A percentile compares a stretch with the other conserved stretches of the same genome.
These are phyloP conservation scores for Copsychus sechellarum DNA, from an alignment of 2,113 vertebrate species.

Conservation along the genomic window DNA sequence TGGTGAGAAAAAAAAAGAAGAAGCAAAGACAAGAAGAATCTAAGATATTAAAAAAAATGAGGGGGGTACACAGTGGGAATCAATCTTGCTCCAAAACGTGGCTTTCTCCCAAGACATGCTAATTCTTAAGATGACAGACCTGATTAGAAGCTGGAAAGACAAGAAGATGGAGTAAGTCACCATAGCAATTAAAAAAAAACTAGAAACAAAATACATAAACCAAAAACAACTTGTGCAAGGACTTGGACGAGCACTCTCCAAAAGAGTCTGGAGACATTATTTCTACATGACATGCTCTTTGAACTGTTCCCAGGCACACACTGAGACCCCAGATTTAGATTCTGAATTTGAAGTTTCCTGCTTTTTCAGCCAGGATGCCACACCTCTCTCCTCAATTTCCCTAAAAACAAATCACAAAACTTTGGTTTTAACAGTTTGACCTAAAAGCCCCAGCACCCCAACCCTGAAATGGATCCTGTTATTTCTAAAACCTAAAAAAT, in stretches of 20 bases:
- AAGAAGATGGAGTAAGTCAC: not conserved
- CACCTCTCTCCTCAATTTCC: not conserved
- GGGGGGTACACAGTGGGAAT: fast-evolving
- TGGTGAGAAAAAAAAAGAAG: not conserved
- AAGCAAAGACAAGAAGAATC: not conserved
- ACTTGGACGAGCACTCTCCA: not conserved
- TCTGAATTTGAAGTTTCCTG: not conserved
- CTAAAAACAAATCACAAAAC: not conserved
- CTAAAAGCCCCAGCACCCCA: not conserved
- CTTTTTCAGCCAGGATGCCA: not conserved
- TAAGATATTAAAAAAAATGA: not conserved
- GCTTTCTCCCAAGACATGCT: not conserved
- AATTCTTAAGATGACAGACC: not conserved
- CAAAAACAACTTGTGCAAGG: not conserved
- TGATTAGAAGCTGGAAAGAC: not conserved
- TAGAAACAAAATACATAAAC: not conserved
- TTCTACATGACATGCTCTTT: not conserved
- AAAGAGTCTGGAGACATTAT: not conserved
- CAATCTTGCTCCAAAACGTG: not conserved
- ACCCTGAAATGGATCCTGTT: not conserved
- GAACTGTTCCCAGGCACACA: not conserved
- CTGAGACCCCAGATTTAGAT: not conserved
- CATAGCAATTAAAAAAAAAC: not conserved
- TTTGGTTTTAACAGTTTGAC: not conserved
- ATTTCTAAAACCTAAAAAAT: not conserved